Conservation (phyloP, 2,113 vertebrate genomes). For the Cepphus grylle region DNA sequence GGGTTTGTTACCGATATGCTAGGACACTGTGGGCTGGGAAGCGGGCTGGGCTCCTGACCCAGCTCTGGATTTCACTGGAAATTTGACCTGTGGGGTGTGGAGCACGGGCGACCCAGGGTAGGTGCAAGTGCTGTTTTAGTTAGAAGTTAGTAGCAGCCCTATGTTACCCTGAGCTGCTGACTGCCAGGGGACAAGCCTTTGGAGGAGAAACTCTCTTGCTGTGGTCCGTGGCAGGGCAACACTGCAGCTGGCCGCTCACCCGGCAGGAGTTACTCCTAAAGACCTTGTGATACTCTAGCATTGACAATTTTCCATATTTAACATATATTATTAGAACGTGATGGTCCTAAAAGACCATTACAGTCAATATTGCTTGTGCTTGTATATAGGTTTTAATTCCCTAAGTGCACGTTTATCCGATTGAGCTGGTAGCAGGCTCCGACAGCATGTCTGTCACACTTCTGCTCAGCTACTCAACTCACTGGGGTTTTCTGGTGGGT, state of each 20-base stretch:
- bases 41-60: neutral
- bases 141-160: neutral
- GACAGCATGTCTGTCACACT: neutral
- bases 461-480: neutral
- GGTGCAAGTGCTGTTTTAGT: accelerated
- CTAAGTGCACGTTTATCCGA: neutral
- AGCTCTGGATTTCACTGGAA: neutral
- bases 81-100: neutral
- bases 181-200: neutral
- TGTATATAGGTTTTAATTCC: neutral
- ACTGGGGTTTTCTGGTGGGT: neutral
- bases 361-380: neutral
- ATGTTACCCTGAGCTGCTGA: neutral
- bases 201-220: neutral
- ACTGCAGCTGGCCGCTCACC: neutral
- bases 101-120: neutral
- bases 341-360: neutral
- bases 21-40: neutral
- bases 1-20: neutral
- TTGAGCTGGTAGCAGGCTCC: neutral
- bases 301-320: neutral
- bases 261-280: neutral
- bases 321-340: neutral
- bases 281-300: neutral
- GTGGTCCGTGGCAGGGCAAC: neutral